These are phyloP conservation scores for Thereva unica DNA, from an alignment of 2,888 invertebrate species.

Conservation along the genomic window DNA sequence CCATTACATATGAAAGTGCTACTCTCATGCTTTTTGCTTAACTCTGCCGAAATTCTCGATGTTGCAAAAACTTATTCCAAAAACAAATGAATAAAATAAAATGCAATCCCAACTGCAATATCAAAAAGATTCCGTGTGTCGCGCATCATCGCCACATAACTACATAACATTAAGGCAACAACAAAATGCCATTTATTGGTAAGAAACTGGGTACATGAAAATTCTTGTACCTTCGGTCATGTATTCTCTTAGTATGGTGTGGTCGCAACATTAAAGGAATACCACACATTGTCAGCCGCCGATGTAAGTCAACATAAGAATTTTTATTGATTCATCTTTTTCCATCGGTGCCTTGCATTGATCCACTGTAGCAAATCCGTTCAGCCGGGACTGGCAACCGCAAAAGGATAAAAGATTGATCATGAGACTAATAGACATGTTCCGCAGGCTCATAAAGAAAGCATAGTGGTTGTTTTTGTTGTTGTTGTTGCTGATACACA, in stretches of 20 bases:
- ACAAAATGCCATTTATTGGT: slow-evolving; percentile 19
- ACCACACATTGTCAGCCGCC: slow-evolving; percentile 14
- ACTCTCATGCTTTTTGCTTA: too few species aligned
- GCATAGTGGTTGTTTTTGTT: background rate
- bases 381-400: slow-evolving; percentile 1
- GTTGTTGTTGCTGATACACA: too few species aligned
- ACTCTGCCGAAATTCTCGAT: too few species aligned
- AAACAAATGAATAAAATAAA: too few species aligned
- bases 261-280: slow-evolving; percentile 29
- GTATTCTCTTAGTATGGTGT: slow-evolving; percentile 29
- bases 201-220: slow-evolving; percentile 15
- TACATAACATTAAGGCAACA: too few species aligned
- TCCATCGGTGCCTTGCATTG: too few species aligned
- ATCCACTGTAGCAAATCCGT: background rate
- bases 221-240: slow-evolving; percentile 19
- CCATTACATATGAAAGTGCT: too few species aligned
- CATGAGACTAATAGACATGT: slow-evolving; percentile 27
- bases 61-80: too few species aligned
- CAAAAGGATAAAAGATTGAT: slow-evolving; percentile 20
- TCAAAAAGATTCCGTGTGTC: too few species aligned
- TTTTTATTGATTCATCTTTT: slow-evolving; percentile 27
- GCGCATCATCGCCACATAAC: too few species aligned
- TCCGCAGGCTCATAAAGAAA: slow-evolving; percentile 8
- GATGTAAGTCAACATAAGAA: slow-evolving; percentile 7
- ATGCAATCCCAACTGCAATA: too few species aligned